A percentile compares a stretch with the other conserved stretches of the same genome.
Evolutionary conservation across 2,888 invertebrate genomes (phyloP).

Genomic region (Leptopilina myrica): DNA sequence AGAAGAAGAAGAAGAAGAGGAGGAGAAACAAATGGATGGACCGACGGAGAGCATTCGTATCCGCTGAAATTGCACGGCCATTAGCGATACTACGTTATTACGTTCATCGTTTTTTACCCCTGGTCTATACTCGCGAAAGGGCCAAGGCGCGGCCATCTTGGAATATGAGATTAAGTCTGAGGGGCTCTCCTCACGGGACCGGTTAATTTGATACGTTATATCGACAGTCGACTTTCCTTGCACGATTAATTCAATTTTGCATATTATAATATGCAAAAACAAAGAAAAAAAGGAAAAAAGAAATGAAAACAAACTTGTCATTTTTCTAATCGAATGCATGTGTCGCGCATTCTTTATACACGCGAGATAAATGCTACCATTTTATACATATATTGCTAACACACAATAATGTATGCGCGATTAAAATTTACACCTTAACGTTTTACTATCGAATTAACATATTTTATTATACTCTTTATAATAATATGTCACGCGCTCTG

Average conservation of each 20-base stretch:
- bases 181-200: conserved; percentile 49
- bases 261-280: neutral
- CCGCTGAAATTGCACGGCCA: conserved; percentile 75
- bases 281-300: too few species aligned
- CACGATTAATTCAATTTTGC: neutral
- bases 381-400: neutral
- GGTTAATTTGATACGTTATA: conserved; percentile 48
- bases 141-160: conserved; percentile 72
- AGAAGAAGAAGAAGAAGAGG: conserved; percentile 40
- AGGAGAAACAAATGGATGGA: conserved; percentile 58
- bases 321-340: conserved; percentile 8
- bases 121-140: conserved; percentile 63
- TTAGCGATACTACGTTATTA: conserved; percentile 77
- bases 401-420: neutral
- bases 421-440: too few species aligned
- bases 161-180: conserved; percentile 70
- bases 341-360: neutral
- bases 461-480: too few species aligned
- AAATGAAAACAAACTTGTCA: neutral
- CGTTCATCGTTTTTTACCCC: conserved; percentile 74
- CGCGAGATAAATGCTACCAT: neutral
- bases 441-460: too few species aligned
- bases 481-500: too few species aligned
- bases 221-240: conserved; percentile 22
- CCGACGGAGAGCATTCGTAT: conserved; percentile 70